A percentile compares a stretch with the other conserved stretches of the same genome.
Evolutionary conservation across 2,113 vertebrate species (phyloP).

Genomic region (Regulus satrapa): DNA sequence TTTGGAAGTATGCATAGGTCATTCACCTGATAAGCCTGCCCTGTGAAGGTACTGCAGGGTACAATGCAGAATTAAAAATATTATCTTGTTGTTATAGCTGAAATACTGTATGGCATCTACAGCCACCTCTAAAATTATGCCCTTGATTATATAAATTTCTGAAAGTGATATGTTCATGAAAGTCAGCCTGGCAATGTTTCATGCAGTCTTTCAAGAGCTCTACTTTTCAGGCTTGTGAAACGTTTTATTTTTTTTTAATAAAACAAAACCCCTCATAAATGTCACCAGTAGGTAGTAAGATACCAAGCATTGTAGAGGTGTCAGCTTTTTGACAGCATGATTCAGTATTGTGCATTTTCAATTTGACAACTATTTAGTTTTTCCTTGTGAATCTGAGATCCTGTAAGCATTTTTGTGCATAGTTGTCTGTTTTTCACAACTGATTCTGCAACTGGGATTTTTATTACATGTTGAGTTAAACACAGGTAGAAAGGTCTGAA

Average conservation of each 20-base stretch:
- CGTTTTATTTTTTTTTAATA: background rate
- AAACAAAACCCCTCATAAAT: background rate
- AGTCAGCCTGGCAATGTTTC: background rate
- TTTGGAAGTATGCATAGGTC: background rate
- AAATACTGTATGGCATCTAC: background rate
- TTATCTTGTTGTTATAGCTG: background rate
- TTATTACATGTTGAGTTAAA: background rate
- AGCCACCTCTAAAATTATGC: background rate
- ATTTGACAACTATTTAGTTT: slow-evolving; percentile 5
- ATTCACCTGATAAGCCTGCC: background rate
- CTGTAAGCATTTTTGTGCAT: background rate
- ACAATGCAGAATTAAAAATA: background rate
- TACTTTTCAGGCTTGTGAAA: background rate
- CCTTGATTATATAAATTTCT: background rate
- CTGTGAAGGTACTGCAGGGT: background rate
- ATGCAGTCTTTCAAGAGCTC: background rate
- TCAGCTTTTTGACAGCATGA: slow-evolving; percentile 41
- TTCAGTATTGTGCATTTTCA: slow-evolving; percentile 31
- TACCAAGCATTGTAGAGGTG: slow-evolving; percentile 17
- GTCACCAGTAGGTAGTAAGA: slow-evolving; percentile 26
- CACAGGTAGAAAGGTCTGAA: slow-evolving; percentile 13
- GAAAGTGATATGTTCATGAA: background rate
- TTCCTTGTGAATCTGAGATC: background rate
- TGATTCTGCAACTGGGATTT: slow-evolving; percentile 6
- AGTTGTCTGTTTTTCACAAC: slow-evolving; percentile 2